Base-by-base conservation (phyloP, 2,113 vertebrate genomes). In the Rhabdomys dilectus region DNA sequence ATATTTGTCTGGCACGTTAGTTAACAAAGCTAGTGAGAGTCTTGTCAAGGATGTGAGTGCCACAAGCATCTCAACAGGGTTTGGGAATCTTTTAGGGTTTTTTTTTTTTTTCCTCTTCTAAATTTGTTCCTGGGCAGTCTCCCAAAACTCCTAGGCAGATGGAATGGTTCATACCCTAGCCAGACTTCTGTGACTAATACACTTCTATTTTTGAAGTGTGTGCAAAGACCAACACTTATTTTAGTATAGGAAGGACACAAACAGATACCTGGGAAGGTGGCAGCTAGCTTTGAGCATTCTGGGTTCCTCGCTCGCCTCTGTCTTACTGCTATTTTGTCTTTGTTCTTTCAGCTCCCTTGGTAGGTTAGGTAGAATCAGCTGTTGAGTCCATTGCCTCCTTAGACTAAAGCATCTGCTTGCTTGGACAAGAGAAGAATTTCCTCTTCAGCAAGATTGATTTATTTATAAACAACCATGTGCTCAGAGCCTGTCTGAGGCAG, bases 111-210 rank as follows among this genome's bases (percentile, higher is more conserved):
- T 4, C 16, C 12, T 7, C n/a, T 62, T 60, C 88, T 92, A 81
- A 75, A 87, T 81, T 92, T 86, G 76, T 16, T 97, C 78, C 86
- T 92, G 89, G 58, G 73, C 22, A 84, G 58, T 78, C 51, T 88
- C 81, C 90, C 88, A 81, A 93, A 91, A 84, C 34, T 77, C 34
- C 21, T 66, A 68, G 64, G 88, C 72, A 72, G 91, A 89, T 96
- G 42, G 64, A 85, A 81, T 86, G 58, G 64, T 80, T 85, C 78
- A 56, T 76, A 66, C 66, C 56, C 70, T 77, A 45, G 72, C 87
- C 64, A 96, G 72, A 95, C 78, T 95, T 85, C 42, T 70, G 31
- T 96, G 51, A 97, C 53, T 73, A 88, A 94, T 53, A 26, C 31
- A 77, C 72, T 91, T 94, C 76, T 92, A 68, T 96, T 89, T 96